Evolutionary conservation across 2,797 vertebrate genomes (phyloP).

Genomic region (Sebastes wilsoni): DNA sequence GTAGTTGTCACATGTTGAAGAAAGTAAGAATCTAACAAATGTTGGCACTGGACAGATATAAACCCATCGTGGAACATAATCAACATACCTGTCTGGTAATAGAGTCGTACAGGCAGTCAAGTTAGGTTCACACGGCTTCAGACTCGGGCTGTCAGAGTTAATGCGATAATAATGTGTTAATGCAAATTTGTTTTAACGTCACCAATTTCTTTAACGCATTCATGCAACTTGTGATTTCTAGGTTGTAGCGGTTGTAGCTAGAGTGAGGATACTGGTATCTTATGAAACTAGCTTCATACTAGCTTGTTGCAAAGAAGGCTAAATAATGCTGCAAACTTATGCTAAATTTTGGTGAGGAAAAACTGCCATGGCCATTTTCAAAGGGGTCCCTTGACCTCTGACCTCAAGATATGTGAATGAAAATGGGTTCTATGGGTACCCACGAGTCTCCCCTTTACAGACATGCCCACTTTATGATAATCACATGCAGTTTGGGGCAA

Average conservation of each 20-base stretch:
- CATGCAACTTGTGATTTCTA: background rate
- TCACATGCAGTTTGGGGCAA: no score
- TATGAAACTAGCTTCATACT: no score
- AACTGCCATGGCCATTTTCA: no score
- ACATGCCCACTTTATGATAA: no score
- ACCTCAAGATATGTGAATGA: no score
- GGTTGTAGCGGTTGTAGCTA: background rate
- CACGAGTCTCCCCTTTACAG: no score
- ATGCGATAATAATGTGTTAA: background rate
- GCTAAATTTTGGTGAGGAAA: no score
- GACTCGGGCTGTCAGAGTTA: background rate
- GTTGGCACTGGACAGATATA: background rate
- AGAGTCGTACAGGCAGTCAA: background rate
- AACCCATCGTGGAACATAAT: background rate
- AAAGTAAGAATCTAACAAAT: background rate
- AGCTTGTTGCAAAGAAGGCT: no score
- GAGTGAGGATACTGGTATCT: background rate
- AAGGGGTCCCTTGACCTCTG: no score
- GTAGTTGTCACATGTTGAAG: background rate
- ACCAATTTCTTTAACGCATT: background rate
- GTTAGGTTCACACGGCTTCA: background rate
- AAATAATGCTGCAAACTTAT: no score
- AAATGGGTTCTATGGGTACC: no score
- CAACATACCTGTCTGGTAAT: background rate
- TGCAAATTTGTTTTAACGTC: background rate